A percentile compares a stretch with the other conserved stretches of the same genome.
Conservation (phyloP, 2,113 vertebrate species). For the Engystomops pustulosus region DNA sequence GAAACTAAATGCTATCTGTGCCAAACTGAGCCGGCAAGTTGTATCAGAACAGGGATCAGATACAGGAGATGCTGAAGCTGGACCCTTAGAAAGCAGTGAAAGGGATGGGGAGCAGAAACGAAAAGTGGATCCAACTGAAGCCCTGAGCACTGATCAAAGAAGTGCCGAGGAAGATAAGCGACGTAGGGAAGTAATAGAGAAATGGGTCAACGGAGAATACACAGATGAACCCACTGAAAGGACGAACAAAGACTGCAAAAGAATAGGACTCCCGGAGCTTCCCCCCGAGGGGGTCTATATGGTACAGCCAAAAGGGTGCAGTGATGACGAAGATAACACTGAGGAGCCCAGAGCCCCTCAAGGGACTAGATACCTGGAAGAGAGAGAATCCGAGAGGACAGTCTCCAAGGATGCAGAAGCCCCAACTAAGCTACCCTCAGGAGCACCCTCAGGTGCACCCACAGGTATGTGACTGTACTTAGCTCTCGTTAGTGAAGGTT, state of each 20-base stretch:
- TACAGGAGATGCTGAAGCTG: conserved; percentile 80
- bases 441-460: conserved; percentile 70
- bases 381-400: conserved; percentile 80
- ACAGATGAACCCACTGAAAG: conserved; percentile 80
- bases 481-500: background rate
- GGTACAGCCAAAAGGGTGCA: conserved; percentile 97
- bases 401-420: conserved; percentile 75
- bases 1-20: conserved; percentile 98
- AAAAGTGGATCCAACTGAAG: conserved; percentile 76
- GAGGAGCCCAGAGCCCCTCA: conserved; percentile 79
- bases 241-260: conserved; percentile 69
- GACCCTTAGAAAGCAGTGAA: conserved; percentile 76
- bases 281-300: conserved; percentile 96
- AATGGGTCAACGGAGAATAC: conserved; percentile 98
- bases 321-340: conserved; percentile 89
- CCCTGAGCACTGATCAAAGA: conserved; percentile 75
- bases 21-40: conserved; percentile 98
- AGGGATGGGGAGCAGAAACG: conserved; percentile 77
- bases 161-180: conserved; percentile 91
- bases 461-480: too few species aligned
- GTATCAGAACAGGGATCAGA: conserved; percentile 88
- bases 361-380: conserved; percentile 76
- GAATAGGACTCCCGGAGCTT: conserved; percentile 74
- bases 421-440: conserved; percentile 68
- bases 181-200: conserved; percentile 95